Conservation (phyloP, 2,888 invertebrate species). For the Caenorhabditis imperialis region DNA sequence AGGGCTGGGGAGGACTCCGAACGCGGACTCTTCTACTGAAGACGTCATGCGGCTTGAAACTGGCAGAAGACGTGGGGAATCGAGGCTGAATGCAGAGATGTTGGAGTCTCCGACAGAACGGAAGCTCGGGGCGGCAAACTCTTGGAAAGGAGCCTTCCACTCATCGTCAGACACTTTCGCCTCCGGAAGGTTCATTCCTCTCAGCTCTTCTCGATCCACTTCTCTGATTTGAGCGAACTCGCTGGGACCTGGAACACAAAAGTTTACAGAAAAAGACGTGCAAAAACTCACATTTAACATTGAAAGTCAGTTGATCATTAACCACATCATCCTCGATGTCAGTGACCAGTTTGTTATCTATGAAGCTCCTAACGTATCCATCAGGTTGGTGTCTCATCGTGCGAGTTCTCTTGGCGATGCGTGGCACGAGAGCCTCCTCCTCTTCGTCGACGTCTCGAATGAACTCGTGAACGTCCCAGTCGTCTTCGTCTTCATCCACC, state of each 20-base stretch:
- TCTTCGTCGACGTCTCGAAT: slow-evolving; percentile 35
- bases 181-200: slow-evolving; percentile 38
- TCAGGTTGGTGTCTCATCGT: slow-evolving; percentile 71
- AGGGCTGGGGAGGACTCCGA: slow-evolving; percentile 57
- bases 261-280: not conserved
- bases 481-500: slow-evolving; percentile 34
- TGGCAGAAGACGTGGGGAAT: slow-evolving; percentile 49
- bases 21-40: slow-evolving; percentile 41
- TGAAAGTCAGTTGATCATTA: slow-evolving; percentile 67
- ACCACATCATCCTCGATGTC: slow-evolving; percentile 65
- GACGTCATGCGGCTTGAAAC: slow-evolving; percentile 45
- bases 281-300: slow-evolving; percentile 61
- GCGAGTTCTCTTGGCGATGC: slow-evolving; percentile 64
- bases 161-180: slow-evolving; percentile 61
- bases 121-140: slow-evolving; percentile 42
- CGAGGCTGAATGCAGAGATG: slow-evolving; percentile 54
- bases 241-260: slow-evolving; percentile 55
- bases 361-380: slow-evolving; percentile 66
- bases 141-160: slow-evolving; percentile 61
- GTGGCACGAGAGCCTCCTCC: slow-evolving; percentile 51
- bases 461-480: slow-evolving; percentile 42
- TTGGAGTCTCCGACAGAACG: slow-evolving; percentile 50
- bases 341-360: slow-evolving; percentile 69
- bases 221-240: slow-evolving; percentile 66
- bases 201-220: slow-evolving; percentile 56